Evolutionary conservation across 92 coral and sea anemone species (phyloP).

Genomic region (Palythoa grandis): DNA sequence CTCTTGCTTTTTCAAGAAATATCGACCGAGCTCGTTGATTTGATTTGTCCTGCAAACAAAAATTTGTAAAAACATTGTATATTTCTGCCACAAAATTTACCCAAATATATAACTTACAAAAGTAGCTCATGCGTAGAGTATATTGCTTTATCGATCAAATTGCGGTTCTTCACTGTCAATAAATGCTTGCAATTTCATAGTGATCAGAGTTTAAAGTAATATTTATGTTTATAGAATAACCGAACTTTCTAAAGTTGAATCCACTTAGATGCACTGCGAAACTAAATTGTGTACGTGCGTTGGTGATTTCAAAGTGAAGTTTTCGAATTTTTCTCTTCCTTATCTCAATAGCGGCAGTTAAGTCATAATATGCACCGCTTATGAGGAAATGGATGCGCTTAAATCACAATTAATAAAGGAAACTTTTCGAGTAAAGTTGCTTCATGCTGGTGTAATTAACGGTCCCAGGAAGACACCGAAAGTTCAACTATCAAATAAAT

Average conservation of each 20-base stretch:
- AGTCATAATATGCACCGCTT: slow-evolving; percentile 15
- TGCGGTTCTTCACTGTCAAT: slow-evolving; percentile 10
- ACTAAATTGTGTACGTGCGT: not conserved
- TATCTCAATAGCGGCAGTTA: slow-evolving; percentile 6
- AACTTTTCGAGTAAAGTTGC: slow-evolving; percentile 16
- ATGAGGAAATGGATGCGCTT: slow-evolving; percentile 20
- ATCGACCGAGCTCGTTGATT: slow-evolving; percentile 68
- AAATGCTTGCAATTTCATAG: not conserved
- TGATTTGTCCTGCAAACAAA: slow-evolving; percentile 41
- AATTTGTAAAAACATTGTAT: slow-evolving; percentile 45
- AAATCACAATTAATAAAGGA: slow-evolving; percentile 36
- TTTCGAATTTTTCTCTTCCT: not conserved
- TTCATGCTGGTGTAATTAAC: slow-evolving; percentile 34
- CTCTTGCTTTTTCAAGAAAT: slow-evolving; percentile 76
- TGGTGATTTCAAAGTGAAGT: not conserved
- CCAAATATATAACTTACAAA: slow-evolving; percentile 25
- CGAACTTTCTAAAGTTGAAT: slow-evolving; percentile 6
- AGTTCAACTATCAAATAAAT: slow-evolving; percentile 40
- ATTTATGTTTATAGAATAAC: not conserved
- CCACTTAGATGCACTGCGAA: slow-evolving; percentile 27
- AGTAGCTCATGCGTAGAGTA: not conserved
- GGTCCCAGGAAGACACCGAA: slow-evolving; percentile 4
- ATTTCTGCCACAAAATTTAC: not conserved
- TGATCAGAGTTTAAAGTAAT: slow-evolving; percentile 23
- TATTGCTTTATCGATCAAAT: slow-evolving; percentile 29